Conservation (phyloP, 2,888 invertebrate genomes). For the Mythimna pallens region DNA sequence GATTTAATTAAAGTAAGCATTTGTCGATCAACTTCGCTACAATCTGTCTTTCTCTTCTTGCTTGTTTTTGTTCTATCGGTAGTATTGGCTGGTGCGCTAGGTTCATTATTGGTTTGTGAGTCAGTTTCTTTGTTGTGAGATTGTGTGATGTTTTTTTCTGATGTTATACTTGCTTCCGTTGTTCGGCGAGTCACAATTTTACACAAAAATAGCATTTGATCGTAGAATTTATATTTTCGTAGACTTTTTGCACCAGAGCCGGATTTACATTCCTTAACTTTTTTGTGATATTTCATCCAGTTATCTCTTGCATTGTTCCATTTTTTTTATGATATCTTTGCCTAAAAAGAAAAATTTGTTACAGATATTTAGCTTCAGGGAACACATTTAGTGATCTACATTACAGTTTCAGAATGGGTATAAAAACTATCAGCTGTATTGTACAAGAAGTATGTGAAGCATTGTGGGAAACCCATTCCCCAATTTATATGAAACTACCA, state of each 20-base stretch:
- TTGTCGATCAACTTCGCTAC: conserved; percentile 45
- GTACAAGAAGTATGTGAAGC: conserved; percentile 55
- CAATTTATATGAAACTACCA: conserved; percentile 58
- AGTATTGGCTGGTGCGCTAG: conserved; percentile 53
- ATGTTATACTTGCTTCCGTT: conserved; percentile 44
- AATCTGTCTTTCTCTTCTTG: conserved; percentile 62
- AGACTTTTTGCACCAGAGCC: conserved; percentile 60
- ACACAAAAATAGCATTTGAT: conserved; percentile 53
- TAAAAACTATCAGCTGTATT: conserved; percentile 56
- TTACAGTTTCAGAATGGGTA: no score
- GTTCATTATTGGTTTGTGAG: conserved; percentile 61
- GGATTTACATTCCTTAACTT: conserved; percentile 64
- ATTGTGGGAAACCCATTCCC: conserved; percentile 47
- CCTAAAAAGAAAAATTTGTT: no score
- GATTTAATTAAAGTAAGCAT: conserved; percentile 42
- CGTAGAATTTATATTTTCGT: conserved; percentile 60
- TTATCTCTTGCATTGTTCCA: conserved; percentile 63
- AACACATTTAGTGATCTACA: no score
- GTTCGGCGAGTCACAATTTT: conserved; percentile 42
- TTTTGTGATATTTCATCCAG: conserved; percentile 67
- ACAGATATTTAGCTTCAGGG: no score
- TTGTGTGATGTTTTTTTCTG: no score
- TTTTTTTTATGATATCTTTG: conserved; percentile 41
- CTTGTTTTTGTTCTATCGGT: conserved; percentile 22
- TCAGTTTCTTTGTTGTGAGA: conserved; percentile 18